Evolutionary conservation across 2,113 vertebrate genomes (phyloP), one percentile per base, ranked within the genome.

Genomic region (Cricetomys ansorgei): DNA sequence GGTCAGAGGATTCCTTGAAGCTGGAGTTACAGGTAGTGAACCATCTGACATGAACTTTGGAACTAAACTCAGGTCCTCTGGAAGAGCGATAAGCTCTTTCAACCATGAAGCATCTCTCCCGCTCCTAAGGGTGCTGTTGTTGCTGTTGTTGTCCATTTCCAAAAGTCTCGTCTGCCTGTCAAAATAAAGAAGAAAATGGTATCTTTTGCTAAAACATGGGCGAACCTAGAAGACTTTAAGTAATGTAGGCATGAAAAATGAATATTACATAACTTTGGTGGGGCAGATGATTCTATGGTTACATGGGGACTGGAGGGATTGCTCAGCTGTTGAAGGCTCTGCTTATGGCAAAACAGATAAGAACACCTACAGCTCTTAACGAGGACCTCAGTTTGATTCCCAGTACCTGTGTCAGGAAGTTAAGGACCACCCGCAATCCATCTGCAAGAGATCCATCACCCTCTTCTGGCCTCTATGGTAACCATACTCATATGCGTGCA

Each of bases 371-470:
- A 4, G 25, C n/a, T 43, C 57, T 64, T 31, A 7, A 29, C 16
- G 13, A 83, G 12, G 25, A 8, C 37, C 55, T 27, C 23, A 62
- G 25, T 62, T 83, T 62, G 25, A 3, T 43, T 64, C 15, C 57
- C n/a, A 62, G 13, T 25, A 45, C 80, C 59, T 43, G n/a, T 11
- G 15, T 45, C n/a, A 29, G 40, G 53, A 84, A 64, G 55, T 8
- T 62, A 29, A 83, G 7, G 45, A 45, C 57, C 15, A 83, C 25
- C n/a, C 29, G 3, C 25, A 62, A 31, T 64, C 59, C 25, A 62
- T 0, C 0, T 64, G 7, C 15, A 40, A 17, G 15, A 10, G 0
- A 31, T 10, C 27, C 3, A 4, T 64, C 40, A 43, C 80, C 15
- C 1, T 45, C n/a, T 84, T 84, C 40, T 11, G 27, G 40, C 6